Percentiles rank a stretch among this genome's conserved stretches.
Conservation (phyloP, 2,797 vertebrate species). For the Fundulus diaphanus region DNA sequence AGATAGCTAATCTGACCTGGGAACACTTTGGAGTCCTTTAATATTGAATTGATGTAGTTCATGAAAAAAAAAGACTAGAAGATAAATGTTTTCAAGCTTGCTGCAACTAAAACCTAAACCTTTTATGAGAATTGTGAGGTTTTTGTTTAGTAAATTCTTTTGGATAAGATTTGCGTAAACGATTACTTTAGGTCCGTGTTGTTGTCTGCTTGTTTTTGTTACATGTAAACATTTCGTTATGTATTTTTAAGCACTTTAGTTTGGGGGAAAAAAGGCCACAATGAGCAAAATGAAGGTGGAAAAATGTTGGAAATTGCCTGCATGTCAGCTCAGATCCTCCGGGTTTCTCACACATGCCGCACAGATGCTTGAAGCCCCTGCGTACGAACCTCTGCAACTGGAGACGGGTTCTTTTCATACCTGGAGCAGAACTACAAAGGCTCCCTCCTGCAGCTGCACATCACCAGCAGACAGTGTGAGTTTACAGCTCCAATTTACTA, state of each 20-base stretch:
- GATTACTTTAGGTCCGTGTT: not conserved
- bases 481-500: conserved; percentile 45
- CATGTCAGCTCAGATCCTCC: conserved; percentile 18
- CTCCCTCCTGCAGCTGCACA: conserved; percentile 46
- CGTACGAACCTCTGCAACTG: conserved; percentile 39
- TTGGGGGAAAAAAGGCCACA: not conserved
- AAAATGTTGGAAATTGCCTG: conserved; percentile 5
- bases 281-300: not conserved
- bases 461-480: conserved; percentile 37
- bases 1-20: not conserved
- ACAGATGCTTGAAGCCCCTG: conserved; percentile 52
- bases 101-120: too few species aligned
- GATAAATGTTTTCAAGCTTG: not conserved
- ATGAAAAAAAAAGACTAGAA: not conserved
- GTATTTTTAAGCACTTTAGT: conserved; percentile 17
- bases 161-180: not conserved
- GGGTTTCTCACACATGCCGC: conserved; percentile 41
- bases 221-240: conserved; percentile 1
- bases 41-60: not conserved
- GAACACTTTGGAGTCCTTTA: not conserved
- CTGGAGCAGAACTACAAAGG: conserved; percentile 60
- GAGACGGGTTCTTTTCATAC: conserved; percentile 58
- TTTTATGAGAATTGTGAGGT: too few species aligned
- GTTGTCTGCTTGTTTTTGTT: not conserved
- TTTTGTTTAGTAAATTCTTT: not conserved